Conservation (phyloP, 2,113 vertebrate genomes). For the Bettongia penicillata region DNA sequence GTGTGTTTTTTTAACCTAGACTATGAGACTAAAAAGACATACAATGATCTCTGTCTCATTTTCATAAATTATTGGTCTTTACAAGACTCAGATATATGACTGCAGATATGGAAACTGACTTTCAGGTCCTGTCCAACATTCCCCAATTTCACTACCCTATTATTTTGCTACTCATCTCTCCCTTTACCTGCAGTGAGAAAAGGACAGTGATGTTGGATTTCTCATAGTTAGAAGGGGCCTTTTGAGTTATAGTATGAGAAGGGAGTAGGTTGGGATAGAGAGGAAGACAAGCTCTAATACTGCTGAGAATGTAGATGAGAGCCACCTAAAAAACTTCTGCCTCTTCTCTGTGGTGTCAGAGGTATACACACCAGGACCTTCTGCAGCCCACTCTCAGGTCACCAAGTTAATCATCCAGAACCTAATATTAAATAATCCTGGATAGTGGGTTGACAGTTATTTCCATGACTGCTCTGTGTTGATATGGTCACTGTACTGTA, state of each 20-base stretch:
- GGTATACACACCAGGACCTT: background rate
- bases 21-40: constrained; percentile 83
- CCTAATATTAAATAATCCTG: background rate
- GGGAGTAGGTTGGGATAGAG: background rate
- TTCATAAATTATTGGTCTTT: constrained; percentile 93
- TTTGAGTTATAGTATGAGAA: rapidly evolving
- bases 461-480: constrained; percentile 69
- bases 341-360: background rate
- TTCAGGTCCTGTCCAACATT: background rate
- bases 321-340: background rate
- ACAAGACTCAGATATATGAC: constrained; percentile 84
- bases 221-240: background rate
- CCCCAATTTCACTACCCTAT: background rate
- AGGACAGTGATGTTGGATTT: background rate
- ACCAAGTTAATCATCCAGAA: rapidly evolving
- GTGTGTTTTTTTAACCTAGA: constrained; percentile 74
- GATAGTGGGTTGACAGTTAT: rapidly evolving
- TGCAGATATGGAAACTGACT: background rate
- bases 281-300: rapidly evolving
- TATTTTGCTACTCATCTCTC: background rate
- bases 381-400: rapidly evolving
- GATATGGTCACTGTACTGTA: constrained; percentile 87
- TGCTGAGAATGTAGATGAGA: too few species aligned
- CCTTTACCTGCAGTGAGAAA: too few species aligned
- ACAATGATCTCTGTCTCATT: constrained; percentile 79